Conservation (phyloP, 2,113 vertebrate species). For the Ochotona princeps region DNA sequence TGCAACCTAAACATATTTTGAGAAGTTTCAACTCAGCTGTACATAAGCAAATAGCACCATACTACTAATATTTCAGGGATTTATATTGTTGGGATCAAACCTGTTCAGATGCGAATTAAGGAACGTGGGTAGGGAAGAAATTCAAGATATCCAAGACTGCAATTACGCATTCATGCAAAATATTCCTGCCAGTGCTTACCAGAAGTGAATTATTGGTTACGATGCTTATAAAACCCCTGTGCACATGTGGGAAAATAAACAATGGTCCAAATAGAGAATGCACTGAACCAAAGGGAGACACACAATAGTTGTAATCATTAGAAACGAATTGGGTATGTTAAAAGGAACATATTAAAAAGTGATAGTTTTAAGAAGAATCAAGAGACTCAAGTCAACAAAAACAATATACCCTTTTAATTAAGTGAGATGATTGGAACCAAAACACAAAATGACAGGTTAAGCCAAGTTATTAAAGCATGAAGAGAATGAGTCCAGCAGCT, state of each 20-base stretch:
- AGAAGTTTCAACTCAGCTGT: neutral
- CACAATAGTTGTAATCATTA: neutral
- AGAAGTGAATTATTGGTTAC: neutral
- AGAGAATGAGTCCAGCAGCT: neutral
- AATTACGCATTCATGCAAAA: neutral
- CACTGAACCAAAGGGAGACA: neutral
- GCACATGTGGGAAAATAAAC: neutral
- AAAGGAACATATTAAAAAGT: neutral
- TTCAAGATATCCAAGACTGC: neutral
- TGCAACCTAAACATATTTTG: neutral
- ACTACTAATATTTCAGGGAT: neutral
- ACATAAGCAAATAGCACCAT: neutral
- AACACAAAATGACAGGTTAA: neutral
- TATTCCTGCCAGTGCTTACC: neutral
- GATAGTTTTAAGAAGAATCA: neutral
- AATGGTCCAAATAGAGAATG: neutral
- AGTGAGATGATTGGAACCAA: neutral
- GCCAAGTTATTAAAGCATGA: neutral
- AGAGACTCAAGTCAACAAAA: neutral
- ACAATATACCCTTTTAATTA: neutral
- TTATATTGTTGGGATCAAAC: neutral
- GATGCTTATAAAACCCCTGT: neutral
- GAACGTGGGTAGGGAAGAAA: neutral
- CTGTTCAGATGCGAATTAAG: neutral
- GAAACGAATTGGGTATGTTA: neutral